Evolutionary conservation across 2,888 invertebrate species (phyloP).

Genomic region (Microplitis deprimator): DNA sequence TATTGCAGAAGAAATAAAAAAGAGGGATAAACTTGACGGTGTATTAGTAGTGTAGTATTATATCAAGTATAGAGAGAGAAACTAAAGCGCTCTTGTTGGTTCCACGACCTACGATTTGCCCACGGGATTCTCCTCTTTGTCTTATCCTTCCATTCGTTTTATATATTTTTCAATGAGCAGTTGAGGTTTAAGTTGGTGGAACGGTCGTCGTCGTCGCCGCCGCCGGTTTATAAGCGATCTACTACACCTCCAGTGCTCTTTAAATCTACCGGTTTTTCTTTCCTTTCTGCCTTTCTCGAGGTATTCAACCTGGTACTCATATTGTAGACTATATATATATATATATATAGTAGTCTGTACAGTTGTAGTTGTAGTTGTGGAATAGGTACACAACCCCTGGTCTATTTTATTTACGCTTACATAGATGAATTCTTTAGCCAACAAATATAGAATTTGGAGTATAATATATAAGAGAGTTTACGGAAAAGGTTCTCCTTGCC

Average conservation of each 20-base stretch:
- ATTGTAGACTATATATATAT: neutral
- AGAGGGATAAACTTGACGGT: conserved; percentile 18
- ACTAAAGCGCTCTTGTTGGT: neutral
- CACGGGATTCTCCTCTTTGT: conserved; percentile 33
- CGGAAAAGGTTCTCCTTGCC: conserved; percentile 23
- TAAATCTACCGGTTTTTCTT: conserved; percentile 50
- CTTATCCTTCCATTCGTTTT: conserved; percentile 19
- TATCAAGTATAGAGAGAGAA: neutral
- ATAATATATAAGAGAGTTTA: conserved; percentile 3
- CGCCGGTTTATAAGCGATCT: conserved; percentile 37
- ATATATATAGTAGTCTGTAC: neutral
- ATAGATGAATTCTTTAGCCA: conserved; percentile 1
- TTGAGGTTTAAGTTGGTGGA: conserved; percentile 35
- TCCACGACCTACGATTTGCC: conserved; percentile 34
- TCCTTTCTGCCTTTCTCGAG: conserved; percentile 31
- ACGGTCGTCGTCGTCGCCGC: conserved; percentile 38
- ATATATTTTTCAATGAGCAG: neutral
- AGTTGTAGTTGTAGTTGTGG: conserved; percentile 18
- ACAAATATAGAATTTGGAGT: neutral
- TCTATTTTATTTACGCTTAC: conserved; percentile 14
- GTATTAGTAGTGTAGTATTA: neutral
- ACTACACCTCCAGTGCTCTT: conserved; percentile 45
- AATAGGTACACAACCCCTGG: conserved; percentile 14
- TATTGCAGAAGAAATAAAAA: neutral
- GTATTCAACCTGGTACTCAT: conserved; percentile 13